phyloP scores from a whole-genome alignment of 2,888 invertebrate species.

The Hydropsyche betteni region DNA sequence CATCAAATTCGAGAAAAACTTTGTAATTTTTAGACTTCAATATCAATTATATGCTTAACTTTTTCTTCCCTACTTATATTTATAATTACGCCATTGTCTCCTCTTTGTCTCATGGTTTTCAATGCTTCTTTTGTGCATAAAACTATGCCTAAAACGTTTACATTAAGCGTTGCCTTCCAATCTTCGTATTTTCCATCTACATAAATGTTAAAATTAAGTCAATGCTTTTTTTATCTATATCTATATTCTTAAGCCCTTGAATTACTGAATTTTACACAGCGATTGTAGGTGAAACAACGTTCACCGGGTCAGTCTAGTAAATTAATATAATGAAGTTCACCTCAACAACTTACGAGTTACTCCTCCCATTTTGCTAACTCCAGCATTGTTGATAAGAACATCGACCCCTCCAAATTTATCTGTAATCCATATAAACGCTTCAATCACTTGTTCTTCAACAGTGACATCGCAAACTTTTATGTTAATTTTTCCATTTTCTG shows the following conservation, averaged over 20 bases:
- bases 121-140: constrained; percentile 68
- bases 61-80: constrained; percentile 67
- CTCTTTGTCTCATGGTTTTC: constrained; percentile 64
- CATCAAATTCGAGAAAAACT: no score
- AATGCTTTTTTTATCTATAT: no score
- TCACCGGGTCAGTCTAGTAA: no score
- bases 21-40: no score
- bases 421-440: constrained; percentile 49
- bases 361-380: constrained; percentile 57
- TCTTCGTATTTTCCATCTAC: constrained; percentile 53
- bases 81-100: constrained; percentile 68
- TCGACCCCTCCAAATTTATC: constrained; percentile 59
- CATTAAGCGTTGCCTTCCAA: constrained; percentile 57
- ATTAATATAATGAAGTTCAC: neutral
- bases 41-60: neutral
- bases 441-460: constrained; percentile 8
- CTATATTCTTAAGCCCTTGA: no score
- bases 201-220: no score
- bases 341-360: constrained; percentile 53
- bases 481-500: constrained; percentile 42
- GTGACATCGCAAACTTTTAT: neutral
- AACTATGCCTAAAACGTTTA: constrained; percentile 68
- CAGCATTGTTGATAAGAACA: constrained; percentile 64
- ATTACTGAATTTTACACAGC: no score
- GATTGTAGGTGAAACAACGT: no score